Evolutionary conservation across 2,888 invertebrate species (phyloP), one percentile per base, ranked within the genome.

Genomic region (Mamestra brassicae): DNA sequence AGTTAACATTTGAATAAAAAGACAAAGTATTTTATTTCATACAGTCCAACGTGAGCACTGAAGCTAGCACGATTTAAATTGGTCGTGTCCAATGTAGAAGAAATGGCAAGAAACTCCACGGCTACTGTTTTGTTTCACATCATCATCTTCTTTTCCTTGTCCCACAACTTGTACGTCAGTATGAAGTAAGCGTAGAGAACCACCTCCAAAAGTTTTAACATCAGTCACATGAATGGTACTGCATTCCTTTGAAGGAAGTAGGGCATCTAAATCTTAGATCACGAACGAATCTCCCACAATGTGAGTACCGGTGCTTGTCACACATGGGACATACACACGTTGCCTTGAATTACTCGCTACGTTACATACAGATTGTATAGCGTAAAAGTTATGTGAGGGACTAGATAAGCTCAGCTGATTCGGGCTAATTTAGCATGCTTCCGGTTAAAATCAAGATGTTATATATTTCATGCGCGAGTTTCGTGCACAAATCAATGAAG

Each of bases 201-300:
- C 86, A 52, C 54, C 75, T 90, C 87, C 76, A 81, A 42, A 47
- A 60, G 2, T 66, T 85, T 47, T 52, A 61, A 71, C 74, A 73
- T 86, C 76, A 11, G 45, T 4, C 71, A 69, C 55, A 76, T 63
- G 73, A 36, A 71, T 61, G 60, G 50, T 34, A 74, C 85, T 76
- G 83, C 91, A 92, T 92, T 90, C 92, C 90, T 73, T 60, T 74
- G 81, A 76, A 81, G 88, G 90, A 93, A 93, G 91, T 94, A 89
- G 94, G 92, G 92, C 94, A 94, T 93, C 91, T 92, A 94, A 95
- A 95, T 95, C 93, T 91, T 79, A 91, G 91, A 93, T 94, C 94
- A 81, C 81, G 81, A 78, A 94, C 93, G 91, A 93, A 88, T 87
- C 66, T 87, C 75, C 86, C 88, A 91, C 89, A 91, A 89, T 88